Evolutionary conservation across 2,888 invertebrate genomes (phyloP).

Genomic region (Endomychus coccineus): DNA sequence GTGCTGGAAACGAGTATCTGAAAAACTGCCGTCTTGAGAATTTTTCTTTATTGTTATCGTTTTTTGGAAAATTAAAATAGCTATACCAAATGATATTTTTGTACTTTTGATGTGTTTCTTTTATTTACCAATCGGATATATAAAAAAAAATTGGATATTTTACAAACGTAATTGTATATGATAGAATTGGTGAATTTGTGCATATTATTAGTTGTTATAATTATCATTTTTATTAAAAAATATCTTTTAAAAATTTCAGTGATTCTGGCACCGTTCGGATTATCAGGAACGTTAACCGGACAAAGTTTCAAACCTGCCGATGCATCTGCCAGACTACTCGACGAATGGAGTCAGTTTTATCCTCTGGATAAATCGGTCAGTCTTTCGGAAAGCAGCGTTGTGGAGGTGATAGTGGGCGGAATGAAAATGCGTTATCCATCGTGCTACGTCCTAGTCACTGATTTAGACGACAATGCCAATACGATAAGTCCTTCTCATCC

Average conservation of each 20-base stretch:
- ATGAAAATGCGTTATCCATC: conserved; percentile 94
- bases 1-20: no score
- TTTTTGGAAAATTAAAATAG: no score
- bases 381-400: conserved; percentile 45
- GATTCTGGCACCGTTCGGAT: conserved; percentile 90
- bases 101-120: no score
- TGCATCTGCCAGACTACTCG: conserved; percentile 68
- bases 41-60: no score
- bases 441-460: conserved; percentile 86
- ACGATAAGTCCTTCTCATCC: conserved; percentile 9
- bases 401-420: conserved; percentile 71
- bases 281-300: conserved; percentile 87
- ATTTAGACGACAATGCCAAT: conserved; percentile 64
- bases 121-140: no score
- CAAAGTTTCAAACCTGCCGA: conserved; percentile 66
- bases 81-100: no score
- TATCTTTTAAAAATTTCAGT: conserved; percentile 54
- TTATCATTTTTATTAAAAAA: no score
- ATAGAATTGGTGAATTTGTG: no score
- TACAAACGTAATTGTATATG: no score
- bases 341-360: conserved; percentile 94
- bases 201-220: no score
- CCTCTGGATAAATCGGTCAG: conserved; percentile 63
- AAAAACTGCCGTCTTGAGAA: no score
- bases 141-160: no score